Evolutionary conservation across 2,113 vertebrate species (phyloP).

Genomic region (Ranitomeya imitator): DNA sequence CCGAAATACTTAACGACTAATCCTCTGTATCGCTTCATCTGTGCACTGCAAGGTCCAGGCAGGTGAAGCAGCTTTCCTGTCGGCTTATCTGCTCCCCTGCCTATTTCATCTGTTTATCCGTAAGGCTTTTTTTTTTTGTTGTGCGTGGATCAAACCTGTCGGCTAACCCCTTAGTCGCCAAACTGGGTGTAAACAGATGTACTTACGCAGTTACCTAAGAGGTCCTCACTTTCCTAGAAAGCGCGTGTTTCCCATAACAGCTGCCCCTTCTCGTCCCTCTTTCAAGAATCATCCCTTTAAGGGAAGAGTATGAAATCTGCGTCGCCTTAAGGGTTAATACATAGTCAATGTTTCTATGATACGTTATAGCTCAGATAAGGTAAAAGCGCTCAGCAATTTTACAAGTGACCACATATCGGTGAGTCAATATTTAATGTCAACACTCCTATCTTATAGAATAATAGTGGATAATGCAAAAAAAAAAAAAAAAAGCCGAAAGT

Average conservation of each 20-base stretch:
- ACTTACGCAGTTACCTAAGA: neutral
- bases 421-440: conserved; percentile 44
- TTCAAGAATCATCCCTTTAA: neutral
- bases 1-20: conserved; percentile 50
- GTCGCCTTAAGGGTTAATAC: conserved; percentile 1
- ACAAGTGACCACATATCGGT: conserved; percentile 15
- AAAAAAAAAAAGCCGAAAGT: neutral
- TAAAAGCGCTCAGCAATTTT: conserved; percentile 23
- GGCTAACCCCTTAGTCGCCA: neutral
- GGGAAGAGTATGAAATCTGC: neutral
- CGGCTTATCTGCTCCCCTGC: conserved; percentile 29
- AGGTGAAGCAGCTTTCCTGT: conserved; percentile 25
- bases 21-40: conserved; percentile 47
- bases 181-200: neutral
- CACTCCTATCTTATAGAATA: conserved; percentile 31
- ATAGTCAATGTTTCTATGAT: conserved; percentile 19
- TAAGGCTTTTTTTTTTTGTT: neutral
- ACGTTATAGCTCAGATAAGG: conserved; percentile 38
- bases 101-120: conserved; percentile 34
- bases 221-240: neutral
- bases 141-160: neutral
- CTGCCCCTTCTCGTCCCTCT: neutral
- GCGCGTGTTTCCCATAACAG: neutral
- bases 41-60: conserved; percentile 27
- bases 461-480: conserved; percentile 2